Evolutionary conservation across 2,888 invertebrate species (phyloP).

Genomic region (Cantharis rustica): DNA sequence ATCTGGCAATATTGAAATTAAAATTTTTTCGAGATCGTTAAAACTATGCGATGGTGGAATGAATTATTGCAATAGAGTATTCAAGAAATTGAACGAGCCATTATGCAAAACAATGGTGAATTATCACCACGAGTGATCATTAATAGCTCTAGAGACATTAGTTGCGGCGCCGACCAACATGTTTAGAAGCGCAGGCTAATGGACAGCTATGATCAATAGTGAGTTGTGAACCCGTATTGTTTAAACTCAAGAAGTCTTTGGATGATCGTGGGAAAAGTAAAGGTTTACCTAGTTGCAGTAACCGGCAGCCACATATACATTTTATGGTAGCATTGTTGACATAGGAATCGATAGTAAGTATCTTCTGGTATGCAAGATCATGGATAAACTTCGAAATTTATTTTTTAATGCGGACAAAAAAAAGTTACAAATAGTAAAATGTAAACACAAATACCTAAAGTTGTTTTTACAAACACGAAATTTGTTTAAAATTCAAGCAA

Average conservation of each 20-base stretch:
- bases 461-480: neutral
- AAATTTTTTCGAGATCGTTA: neutral
- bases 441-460: neutral
- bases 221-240: conserved; percentile 53
- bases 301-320: conserved; percentile 27
- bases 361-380: conserved; percentile 21
- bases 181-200: conserved; percentile 48
- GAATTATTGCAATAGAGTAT: conserved; percentile 13
- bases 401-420: neutral
- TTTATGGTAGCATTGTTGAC: conserved; percentile 26
- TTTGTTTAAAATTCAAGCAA: neutral
- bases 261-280: conserved; percentile 53
- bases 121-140: conserved; percentile 36
- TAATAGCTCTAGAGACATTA: conserved; percentile 37
- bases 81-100: conserved; percentile 26
- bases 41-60: neutral
- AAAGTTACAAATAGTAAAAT: neutral
- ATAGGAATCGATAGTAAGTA: conserved; percentile 26
- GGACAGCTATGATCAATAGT: conserved; percentile 52
- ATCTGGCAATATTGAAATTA: neutral
- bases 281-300: conserved; percentile 40
- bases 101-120: conserved; percentile 42
- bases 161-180: conserved; percentile 43
- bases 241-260: conserved; percentile 40
- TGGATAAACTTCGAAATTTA: conserved; percentile 2